Conservation (phyloP, 2,888 invertebrate species). For the Luffia ferchaultella region DNA sequence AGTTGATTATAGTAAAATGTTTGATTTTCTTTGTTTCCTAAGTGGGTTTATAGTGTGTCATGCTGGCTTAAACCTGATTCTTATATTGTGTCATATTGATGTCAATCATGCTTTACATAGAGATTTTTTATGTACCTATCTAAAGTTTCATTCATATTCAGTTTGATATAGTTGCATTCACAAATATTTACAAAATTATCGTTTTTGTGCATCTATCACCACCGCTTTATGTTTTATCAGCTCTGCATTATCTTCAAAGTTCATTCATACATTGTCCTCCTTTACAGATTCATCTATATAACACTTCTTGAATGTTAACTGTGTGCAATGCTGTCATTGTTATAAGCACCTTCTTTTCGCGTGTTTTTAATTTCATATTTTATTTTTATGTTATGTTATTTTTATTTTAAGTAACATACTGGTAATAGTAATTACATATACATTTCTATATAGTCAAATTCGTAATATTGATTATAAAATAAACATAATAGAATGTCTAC, state of each 20-base stretch:
- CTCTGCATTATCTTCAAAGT: slow-evolving; percentile 55
- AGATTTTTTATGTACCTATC: too few species aligned
- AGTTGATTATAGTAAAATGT: background rate
- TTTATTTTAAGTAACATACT: background rate
- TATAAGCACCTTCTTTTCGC: background rate
- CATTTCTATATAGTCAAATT: background rate
- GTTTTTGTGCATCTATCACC: background rate
- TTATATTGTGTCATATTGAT: too few species aligned
- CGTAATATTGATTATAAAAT: background rate
- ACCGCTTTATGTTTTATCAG: slow-evolving; percentile 33
- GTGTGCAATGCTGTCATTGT: background rate
- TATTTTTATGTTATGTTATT: background rate
- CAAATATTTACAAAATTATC: background rate
- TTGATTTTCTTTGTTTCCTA: too few species aligned
- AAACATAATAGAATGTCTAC: too few species aligned
- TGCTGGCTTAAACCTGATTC: too few species aligned
- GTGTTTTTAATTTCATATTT: background rate
- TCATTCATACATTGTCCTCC: background rate
- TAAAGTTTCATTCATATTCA: too few species aligned
- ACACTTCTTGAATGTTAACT: background rate
- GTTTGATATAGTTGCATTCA: too few species aligned
- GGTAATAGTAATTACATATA: too few species aligned
- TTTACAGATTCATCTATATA: slow-evolving; percentile 1
- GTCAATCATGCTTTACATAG: too few species aligned
- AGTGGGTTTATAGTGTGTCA: too few species aligned